phyloP scores from a whole-genome alignment of 2,888 invertebrate species.

The Neoscelio sp. region DNA sequence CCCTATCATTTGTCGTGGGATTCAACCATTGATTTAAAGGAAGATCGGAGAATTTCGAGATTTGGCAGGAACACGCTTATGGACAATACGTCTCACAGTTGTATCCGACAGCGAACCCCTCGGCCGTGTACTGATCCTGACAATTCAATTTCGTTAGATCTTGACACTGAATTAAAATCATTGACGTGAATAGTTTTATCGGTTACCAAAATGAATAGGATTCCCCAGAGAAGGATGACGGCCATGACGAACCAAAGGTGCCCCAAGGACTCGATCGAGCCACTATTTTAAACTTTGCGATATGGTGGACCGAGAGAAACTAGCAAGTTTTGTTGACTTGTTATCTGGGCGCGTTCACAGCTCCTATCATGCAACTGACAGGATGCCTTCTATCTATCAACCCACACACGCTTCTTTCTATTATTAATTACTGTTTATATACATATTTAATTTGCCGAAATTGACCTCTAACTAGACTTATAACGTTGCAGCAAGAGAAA shows the following conservation, averaged over 20 bases:
- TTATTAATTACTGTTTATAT: slow-evolving; percentile 75
- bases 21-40: slow-evolving; percentile 79
- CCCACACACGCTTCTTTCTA: slow-evolving; percentile 77
- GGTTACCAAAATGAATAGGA: slow-evolving; percentile 70
- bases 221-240: slow-evolving; percentile 57
- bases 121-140: slow-evolving; percentile 72
- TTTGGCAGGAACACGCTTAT: slow-evolving; percentile 79
- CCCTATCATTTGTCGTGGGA: slow-evolving; percentile 62
- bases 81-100: slow-evolving; percentile 79
- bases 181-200: neutral
- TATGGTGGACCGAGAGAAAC: slow-evolving; percentile 75
- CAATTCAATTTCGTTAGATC: slow-evolving; percentile 1
- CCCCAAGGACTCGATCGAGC: slow-evolving; percentile 47
- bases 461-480: neutral
- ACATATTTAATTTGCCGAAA: slow-evolving; percentile 50
- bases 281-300: slow-evolving; percentile 57
- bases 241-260: slow-evolving; percentile 69
- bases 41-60: slow-evolving; percentile 77
- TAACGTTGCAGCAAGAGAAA: neutral
- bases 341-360: slow-evolving; percentile 77
- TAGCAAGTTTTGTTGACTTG: slow-evolving; percentile 75
- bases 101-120: slow-evolving; percentile 75
- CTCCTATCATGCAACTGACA: slow-evolving; percentile 75
- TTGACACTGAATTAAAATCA: neutral
- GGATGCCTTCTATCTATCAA: slow-evolving; percentile 79